Base-by-base conservation (phyloP, 2,797 vertebrate genomes). In the Myotis findleyi region DNA sequence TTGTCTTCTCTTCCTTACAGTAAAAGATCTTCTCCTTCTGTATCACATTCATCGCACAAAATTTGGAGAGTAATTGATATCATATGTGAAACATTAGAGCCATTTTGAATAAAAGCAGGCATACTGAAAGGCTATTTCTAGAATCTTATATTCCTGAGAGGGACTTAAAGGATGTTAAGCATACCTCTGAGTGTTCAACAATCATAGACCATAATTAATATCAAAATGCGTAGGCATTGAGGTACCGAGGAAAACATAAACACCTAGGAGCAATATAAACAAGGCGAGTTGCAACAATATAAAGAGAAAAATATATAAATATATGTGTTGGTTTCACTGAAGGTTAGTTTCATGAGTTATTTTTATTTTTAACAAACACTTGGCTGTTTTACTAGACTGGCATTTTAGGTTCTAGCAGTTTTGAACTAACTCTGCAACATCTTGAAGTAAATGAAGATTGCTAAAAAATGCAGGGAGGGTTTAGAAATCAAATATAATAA, bases 31-130 rank as follows among this genome's bases (percentile, higher is more conserved):
- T 64, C 13, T 44, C 17, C 2, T 27, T 66, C 27, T 80, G 38
- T 10, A 13, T 41, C 2, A 11, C 10, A 38, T 71, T 38, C 7
- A 69, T 73, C 33, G 38, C 8, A 7, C 18, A 93, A 76, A 68
- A 44, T 16, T 72, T 6, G 27, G 14, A 96, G 38, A 41, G 30
- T 33, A 69, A 21, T 17, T 66, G 53, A 72, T 77, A 23, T 3
- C 27, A 51, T 17, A 53, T 38, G 2, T 80, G 80, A 55, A 93
- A 49, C 71, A 64, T 27, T 2, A 49, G 25, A 85, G 18, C 20
- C 33, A 91, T 89, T 93, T 71, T 75, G 36, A 83, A 71, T 27
- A 93, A 88, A 94, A 95, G 20, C 6, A 59, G 69, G 33, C 62
- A 77, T 77, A n/a, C 38, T 57, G 18, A 57, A 30, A 88, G 57